These are phyloP conservation scores for Chromis chromis DNA, from an alignment of 2,797 vertebrate genomes.

Conservation along the genomic window DNA sequence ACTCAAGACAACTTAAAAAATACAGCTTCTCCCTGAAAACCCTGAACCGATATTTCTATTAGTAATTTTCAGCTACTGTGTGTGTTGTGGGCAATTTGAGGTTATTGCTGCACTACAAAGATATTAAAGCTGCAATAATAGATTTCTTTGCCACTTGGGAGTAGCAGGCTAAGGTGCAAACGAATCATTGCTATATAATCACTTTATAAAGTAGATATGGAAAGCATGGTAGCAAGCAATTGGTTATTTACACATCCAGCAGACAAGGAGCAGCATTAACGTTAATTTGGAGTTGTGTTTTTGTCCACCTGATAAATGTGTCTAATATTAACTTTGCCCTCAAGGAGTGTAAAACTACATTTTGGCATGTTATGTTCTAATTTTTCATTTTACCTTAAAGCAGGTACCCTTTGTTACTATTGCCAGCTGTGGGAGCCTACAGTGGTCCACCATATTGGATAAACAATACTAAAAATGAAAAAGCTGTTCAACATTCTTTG, in stretches of 20 bases:
- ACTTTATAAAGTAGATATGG: constrained; percentile 13
- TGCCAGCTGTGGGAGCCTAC: no score
- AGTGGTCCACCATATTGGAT: no score
- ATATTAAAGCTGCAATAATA: constrained; percentile 34
- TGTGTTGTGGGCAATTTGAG: constrained; percentile 18
- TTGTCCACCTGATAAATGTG: constrained; percentile 13
- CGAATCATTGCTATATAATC: constrained; percentile 4
- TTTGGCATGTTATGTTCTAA: no score
- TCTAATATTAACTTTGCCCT: neutral
- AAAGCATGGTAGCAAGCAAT: neutral
- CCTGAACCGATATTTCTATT: constrained; percentile 29
- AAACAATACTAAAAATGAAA: no score
- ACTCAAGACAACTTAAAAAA: constrained; percentile 12
- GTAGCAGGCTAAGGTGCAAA: constrained; percentile 19
- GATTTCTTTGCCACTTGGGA: constrained; percentile 11
- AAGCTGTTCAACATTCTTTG: no score
- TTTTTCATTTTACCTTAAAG: no score
- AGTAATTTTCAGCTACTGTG: constrained; percentile 21
- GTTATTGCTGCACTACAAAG: constrained; percentile 12
- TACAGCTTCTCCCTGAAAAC: constrained; percentile 11
- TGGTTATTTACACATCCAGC: constrained; percentile 2
- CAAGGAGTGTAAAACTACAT: no score
- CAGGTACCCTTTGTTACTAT: no score
- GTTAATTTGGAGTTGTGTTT: constrained; percentile 3
- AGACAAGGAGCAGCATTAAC: neutral